Evolutionary conservation across 2,113 vertebrate genomes (phyloP).

Genomic region (Poecilia latipinna): DNA sequence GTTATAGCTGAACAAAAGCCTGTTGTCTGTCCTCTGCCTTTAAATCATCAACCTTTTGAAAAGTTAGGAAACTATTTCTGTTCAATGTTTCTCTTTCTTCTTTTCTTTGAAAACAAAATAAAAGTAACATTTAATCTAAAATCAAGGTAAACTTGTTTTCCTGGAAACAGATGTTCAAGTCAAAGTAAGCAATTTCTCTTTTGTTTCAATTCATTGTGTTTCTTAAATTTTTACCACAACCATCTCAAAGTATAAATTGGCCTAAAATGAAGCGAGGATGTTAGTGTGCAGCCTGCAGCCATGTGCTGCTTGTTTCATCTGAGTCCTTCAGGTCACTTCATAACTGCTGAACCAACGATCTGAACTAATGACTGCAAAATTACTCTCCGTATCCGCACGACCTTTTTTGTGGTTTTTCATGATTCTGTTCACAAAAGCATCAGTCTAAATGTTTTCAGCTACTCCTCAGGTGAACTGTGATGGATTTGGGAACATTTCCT

Average conservation of each 20-base stretch:
- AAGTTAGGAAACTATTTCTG: neutral
- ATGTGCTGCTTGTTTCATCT: neutral
- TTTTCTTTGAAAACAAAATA: neutral
- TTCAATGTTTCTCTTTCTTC: neutral
- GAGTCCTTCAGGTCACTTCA: neutral
- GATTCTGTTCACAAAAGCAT: neutral
- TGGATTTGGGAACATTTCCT: too few relatives aligned
- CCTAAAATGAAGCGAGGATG: neutral
- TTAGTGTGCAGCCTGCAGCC: neutral
- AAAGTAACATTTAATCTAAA: neutral
- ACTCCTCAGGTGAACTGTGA: too few relatives aligned
- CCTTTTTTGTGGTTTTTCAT: neutral
- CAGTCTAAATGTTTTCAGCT: neutral
- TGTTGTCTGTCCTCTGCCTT: neutral
- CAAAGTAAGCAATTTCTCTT: too few relatives aligned
- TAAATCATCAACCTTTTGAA: slow-evolving; percentile 11
- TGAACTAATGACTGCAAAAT: slow-evolving; percentile 5
- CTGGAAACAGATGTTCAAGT: too few relatives aligned
- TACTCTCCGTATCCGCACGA: accelerated
- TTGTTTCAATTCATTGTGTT: neutral
- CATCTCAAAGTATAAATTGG: neutral
- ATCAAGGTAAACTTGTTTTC: neutral
- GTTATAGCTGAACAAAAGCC: neutral
- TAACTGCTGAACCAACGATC: neutral
- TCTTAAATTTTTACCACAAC: neutral